These are phyloP conservation scores for Pholis gunnellus DNA, from an alignment of 2,113 vertebrate genomes.

Conservation along the genomic window DNA sequence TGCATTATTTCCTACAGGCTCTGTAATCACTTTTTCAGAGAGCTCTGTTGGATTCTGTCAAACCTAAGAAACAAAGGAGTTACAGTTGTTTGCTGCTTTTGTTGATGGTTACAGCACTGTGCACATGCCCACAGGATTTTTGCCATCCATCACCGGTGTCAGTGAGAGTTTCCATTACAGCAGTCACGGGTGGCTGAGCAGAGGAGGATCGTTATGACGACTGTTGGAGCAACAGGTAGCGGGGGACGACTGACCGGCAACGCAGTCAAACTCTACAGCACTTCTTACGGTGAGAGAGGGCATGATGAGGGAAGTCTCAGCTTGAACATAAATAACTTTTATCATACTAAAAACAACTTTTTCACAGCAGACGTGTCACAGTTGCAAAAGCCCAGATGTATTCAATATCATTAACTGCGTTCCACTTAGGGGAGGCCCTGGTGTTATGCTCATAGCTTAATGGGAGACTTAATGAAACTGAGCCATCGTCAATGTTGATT, in stretches of 20 bases:
- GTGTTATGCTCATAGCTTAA: no score
- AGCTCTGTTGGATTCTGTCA: conserved; percentile 21
- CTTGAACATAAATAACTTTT: background rate
- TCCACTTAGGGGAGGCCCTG: no score
- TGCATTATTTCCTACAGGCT: conserved; percentile 12
- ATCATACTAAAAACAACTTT: background rate
- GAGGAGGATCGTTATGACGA: conserved; percentile 29
- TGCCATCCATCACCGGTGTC: conserved; percentile 65
- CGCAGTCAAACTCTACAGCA: conserved; percentile 23
- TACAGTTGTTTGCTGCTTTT: conserved; percentile 41
- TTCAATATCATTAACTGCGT: no score
- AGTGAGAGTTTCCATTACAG: conserved; percentile 70
- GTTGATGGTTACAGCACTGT: conserved; percentile 50
- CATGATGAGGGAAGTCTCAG: background rate
- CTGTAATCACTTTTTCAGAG: conserved; percentile 19
- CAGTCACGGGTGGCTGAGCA: conserved; percentile 68
- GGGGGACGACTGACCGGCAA: conserved; percentile 33
- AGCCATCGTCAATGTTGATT: no score
- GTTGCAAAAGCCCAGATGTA: no score
- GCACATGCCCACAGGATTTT: conserved; percentile 37
- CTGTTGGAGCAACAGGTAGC: conserved; percentile 42
- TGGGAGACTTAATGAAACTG: no score
- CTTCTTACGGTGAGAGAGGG: conserved; percentile 49
- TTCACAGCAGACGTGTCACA: no score
- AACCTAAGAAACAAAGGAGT: conserved; percentile 32